Conservation (phyloP, 2,113 vertebrate genomes). For the Barbus barbus region DNA sequence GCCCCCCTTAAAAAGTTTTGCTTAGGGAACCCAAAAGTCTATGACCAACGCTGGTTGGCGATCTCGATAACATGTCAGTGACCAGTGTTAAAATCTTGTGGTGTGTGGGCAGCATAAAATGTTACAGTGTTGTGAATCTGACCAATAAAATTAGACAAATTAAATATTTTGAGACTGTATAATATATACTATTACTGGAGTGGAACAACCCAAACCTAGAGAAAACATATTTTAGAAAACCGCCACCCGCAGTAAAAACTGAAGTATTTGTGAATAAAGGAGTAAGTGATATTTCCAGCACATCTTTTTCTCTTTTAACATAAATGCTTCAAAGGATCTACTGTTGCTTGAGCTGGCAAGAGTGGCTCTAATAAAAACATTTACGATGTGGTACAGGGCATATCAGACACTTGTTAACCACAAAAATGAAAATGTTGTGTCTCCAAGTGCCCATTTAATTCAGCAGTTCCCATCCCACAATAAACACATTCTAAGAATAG, state of each 20-base stretch:
- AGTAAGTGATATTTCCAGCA: not conserved
- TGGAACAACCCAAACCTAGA: not conserved
- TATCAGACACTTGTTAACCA: slow-evolving; percentile 5
- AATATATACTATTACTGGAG: not conserved
- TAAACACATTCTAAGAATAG: slow-evolving; percentile 39
- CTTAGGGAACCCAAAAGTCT: not conserved
- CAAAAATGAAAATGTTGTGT: not conserved
- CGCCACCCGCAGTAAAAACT: not conserved
- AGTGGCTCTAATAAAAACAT: slow-evolving; percentile 16
- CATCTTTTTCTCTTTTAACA: not conserved
- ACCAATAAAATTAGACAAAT: not conserved
- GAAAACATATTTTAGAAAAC: not conserved
- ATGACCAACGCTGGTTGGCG: not conserved
- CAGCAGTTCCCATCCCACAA: not conserved
- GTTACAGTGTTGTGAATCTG: not conserved
- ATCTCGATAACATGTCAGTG: too few relatives aligned
- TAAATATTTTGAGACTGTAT: not conserved
- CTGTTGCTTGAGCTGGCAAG: not conserved
- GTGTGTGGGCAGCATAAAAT: not conserved
- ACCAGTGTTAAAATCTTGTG: not conserved
- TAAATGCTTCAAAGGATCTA: not conserved
- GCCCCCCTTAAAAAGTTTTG: too few relatives aligned
- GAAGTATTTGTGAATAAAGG: not conserved
- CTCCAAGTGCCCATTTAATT: slow-evolving; percentile 7
- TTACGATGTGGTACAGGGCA: not conserved